Evolutionary conservation across 1,140 invertebrate genomes (phyloP), one percentile per base, ranked within the genome.

Genomic region (Paralvinella palmiformis): DNA sequence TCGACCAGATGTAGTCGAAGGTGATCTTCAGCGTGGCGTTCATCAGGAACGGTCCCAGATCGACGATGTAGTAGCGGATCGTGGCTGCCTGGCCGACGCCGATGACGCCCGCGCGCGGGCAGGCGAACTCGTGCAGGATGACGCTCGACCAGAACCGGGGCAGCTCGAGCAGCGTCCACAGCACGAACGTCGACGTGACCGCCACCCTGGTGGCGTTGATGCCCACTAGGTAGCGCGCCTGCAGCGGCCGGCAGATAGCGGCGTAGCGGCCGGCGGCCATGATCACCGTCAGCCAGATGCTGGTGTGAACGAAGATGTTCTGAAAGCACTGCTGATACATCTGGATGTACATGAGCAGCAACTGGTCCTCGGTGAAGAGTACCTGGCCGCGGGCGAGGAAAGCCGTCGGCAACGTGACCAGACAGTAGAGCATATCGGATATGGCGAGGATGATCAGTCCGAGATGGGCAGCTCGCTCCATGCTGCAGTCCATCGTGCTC

Each of bases 401-500:
- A 7, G 4, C 20, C 1, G 4, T 32, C n/a, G n/a, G n/a, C n/a
- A n/a, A n/a, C n/a, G 37, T 10, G n/a, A 78, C 32, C 20, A 78
- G 58, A 66, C 77, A 79, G 59, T 78, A 76, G 68, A 78, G 72
- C 6, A 76, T 70, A 64, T 79, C 77, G 33, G 76, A 77, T 1
- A 76, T 69, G 10, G 76, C 77, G 41, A 79, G 67, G 4, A 73
- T 75, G 29, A 78, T 76, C 45, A 79, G 68, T 41, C 77, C 77
- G 45, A 73, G 71, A 62, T 79, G 73, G 20, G 76, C 76, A 0
- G 76, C 77, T 60, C 73, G 71, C 67, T 79, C 77, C 73, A 78
- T 77, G 65, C 73, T 75, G n/a, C n/a, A 10, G 69, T 75, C 57
- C 22, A 79, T 62, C n/a, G 72, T 69, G 24, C 69, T 63, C 41